Evolutionary conservation across 2,888 invertebrate species (phyloP).

Genomic region (Drosophila hamatofila): DNA sequence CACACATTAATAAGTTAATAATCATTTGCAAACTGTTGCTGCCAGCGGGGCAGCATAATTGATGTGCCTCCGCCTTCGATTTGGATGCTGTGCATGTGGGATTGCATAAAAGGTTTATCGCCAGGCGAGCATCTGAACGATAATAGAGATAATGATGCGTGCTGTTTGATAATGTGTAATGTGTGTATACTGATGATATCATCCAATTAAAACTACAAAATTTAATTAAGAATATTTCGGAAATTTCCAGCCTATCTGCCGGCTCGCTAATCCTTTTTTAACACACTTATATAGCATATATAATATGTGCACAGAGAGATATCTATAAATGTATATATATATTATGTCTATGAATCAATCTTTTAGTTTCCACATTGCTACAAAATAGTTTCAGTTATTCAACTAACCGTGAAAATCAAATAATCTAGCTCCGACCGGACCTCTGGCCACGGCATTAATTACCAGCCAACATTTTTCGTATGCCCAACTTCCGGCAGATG

Average conservation of each 20-base stretch:
- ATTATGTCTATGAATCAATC: conserved; percentile 6
- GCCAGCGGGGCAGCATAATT: conserved; percentile 36
- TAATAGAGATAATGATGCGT: conserved; percentile 5
- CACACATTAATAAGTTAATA: conserved; percentile 63
- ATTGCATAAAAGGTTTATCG: conserved; percentile 29
- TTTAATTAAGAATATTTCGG: not conserved
- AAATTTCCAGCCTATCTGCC: not conserved
- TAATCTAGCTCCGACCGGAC: conserved; percentile 37
- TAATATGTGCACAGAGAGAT: not conserved
- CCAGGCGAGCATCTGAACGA: not conserved
- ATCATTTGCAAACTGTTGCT: conserved; percentile 31
- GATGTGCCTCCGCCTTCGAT: conserved; percentile 34
- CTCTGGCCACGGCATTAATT: conserved; percentile 47
- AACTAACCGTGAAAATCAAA: conserved; percentile 72
- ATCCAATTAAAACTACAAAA: conserved; percentile 24
- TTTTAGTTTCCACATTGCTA: conserved; percentile 5
- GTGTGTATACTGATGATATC: conserved; percentile 38
- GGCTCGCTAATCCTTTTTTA: not conserved
- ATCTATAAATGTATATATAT: not conserved
- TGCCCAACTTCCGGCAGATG: conserved; percentile 60
- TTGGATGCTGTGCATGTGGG: conserved; percentile 30
- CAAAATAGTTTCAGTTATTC: conserved; percentile 10
- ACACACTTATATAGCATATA: not conserved
- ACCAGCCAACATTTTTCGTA: conserved; percentile 46
- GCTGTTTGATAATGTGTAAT: not conserved